Evolutionary conservation across 2,888 invertebrate genomes (phyloP).

Genomic region (Baronia brevicornis): DNA sequence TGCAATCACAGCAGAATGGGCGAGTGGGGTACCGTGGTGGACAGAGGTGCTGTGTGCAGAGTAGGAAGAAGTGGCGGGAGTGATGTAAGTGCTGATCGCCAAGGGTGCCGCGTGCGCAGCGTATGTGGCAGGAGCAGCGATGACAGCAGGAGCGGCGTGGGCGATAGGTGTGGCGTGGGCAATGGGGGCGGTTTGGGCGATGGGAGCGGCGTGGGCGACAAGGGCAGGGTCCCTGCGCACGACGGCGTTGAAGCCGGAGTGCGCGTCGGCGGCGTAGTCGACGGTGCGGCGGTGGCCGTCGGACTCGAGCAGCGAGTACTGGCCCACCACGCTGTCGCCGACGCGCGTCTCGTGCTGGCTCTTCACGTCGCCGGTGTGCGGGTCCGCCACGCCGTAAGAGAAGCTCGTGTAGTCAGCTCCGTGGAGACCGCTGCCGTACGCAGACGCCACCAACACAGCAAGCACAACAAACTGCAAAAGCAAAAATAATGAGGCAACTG

Average conservation of each 20-base stretch:
- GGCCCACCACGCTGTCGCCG: conserved; percentile 77
- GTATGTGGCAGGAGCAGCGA: no score
- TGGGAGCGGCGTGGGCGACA: conserved; percentile 32
- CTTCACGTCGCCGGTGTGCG: conserved; percentile 66
- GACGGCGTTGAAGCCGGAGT: conserved; percentile 74
- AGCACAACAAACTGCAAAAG: conserved; percentile 61
- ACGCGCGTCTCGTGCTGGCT: conserved; percentile 76
- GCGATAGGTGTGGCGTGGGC: no score
- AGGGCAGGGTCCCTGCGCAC: conserved; percentile 67
- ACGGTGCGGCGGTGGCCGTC: conserved; percentile 79
- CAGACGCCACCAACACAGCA: conserved; percentile 60
- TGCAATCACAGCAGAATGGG: conserved; percentile 18
- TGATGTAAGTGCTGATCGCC: no score
- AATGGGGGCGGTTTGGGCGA: no score
- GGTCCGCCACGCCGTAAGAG: conserved; percentile 64
- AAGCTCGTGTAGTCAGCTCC: conserved; percentile 60
- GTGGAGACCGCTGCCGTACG: conserved; percentile 54
- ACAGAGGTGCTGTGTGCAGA: no score
- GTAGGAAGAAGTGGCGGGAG: conserved; percentile 21
- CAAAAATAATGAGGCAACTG: conserved; percentile 22
- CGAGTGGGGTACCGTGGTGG: no score
- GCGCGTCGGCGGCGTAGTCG: conserved; percentile 73
- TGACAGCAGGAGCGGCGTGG: no score
- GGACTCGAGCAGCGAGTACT: conserved; percentile 71
- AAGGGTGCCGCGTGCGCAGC: conserved; percentile 18